Percentiles rank a stretch among this genome's conserved stretches.
These are phyloP conservation scores for Carettochelys insculpta DNA, from an alignment of 2,113 vertebrate species.

Conservation along the genomic window DNA sequence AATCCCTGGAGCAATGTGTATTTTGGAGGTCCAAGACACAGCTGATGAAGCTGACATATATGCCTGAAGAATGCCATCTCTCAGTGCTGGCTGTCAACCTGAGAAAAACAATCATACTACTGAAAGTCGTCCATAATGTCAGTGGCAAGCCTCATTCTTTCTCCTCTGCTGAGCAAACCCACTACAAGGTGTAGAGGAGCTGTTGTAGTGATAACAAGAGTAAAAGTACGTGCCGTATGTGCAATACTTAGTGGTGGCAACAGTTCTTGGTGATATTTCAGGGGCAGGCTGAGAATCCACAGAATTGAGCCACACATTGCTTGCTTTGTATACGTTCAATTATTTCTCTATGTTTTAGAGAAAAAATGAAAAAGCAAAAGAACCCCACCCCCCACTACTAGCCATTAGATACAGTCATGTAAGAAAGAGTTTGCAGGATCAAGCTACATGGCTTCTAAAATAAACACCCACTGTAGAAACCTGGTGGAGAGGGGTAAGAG, in stretches of 20 bases:
- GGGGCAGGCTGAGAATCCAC: background rate
- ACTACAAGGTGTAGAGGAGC: background rate
- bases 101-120: background rate
- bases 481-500: conserved; percentile 16
- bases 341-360: conserved; percentile 4
- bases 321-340: background rate
- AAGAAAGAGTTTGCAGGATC: conserved; percentile 56
- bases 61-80: background rate
- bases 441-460: conserved; percentile 59
- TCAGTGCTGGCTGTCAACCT: background rate
- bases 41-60: background rate
- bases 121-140: background rate
- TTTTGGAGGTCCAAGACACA: background rate
- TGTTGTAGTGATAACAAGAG: background rate
- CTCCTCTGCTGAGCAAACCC: background rate
- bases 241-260: conserved; percentile 2
- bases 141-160: background rate
- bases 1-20: background rate
- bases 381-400: background rate
- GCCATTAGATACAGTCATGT: conserved; percentile 33
- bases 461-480: conserved; percentile 33
- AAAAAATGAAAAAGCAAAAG: conserved; percentile 17
- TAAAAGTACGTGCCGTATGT: background rate
- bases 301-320: conserved; percentile 10
- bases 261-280: rapidly evolving